Base-by-base conservation (phyloP, 2,888 invertebrate species). In the Microctonus hyperodae region DNA sequence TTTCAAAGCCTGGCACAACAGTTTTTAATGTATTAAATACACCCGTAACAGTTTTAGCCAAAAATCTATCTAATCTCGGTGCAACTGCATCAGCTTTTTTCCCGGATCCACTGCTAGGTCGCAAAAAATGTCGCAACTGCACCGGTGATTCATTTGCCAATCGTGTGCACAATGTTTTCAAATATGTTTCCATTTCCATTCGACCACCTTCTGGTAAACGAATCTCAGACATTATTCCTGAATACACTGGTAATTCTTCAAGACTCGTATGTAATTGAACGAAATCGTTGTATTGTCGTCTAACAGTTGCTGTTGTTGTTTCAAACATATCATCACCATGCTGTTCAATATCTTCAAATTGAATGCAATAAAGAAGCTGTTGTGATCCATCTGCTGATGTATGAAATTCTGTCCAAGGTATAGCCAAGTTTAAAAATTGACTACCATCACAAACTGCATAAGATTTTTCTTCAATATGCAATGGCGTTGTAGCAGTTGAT, bases 11-110 rank as follows among this genome's bases (percentile, higher is more conserved):
- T 11, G 89, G 88, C 23, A 90, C 82, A 6, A 91, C 92, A 23
- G 92, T 92, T 81, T 89, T 90, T 55, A 93, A 86, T 0, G 91
- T 91, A 82, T 92, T 92, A 79, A 93, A 90, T 70, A 93, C 91
- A 0, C 92, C 93, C 1, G 91, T 92, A 72, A 93, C 91, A 0
- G 92, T 92, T 79, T 91, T 90, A 0, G 91, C 91, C 77, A 93
- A 88, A 79, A 92, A 84, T 84, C 92, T 89, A 76, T 87, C 87
- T 59, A 88, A 79, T 85, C 88, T 31, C 83, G 83, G 74, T 83
- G 79, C 81, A 84, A 88, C 86, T 81, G 87, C 73, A 83, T 88
- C 83, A 82, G 88, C 48, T 84, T 84, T 37, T 71, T 83, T 83
- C 11, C 78, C 74, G 22, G 75, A 72, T 13, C 74, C 74, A 66